Base-by-base conservation (phyloP, 23 tunicate species). In the Styela plicata region DNA sequence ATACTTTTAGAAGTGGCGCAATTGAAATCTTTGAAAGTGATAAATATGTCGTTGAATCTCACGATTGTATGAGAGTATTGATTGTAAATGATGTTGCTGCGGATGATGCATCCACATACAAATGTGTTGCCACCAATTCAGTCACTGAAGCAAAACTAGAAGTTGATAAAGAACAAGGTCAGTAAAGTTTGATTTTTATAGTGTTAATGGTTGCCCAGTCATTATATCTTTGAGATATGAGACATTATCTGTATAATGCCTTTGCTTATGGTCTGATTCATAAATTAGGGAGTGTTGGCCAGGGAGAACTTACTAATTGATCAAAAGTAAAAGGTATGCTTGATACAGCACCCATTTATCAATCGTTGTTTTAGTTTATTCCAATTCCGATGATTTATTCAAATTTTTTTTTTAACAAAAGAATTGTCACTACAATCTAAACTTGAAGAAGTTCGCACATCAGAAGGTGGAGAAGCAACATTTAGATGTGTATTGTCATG, bases 41-140 rank as follows among this genome's bases (percentile, higher is more conserved):
- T 13, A 90, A 90, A 34, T 90, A 84, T 69, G 89, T 37, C 63
- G 69, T 90, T 52, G 70, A 82, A 74, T 63, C 88, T 1, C 86
- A 90, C 1, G 96, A 83, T 23, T 52, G 24, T 18, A 44, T 52
- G 33, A 86, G 81, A 3, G 69, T 64, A 74, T 36, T 91, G 33
- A 63, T 83, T 24, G 75, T 91, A 24, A 86, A 83, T 23, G 82
- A 91, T 44, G 86, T 86, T 7, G 26, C 34, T n/a, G 79, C 86
- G 34, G 87, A 86, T 78, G 97, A 91, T 64, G 90, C 82, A 74
- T 87, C 82, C 0, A 78, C 81, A 10, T 91, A 80, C 69, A 83
- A 87, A n/a, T 91, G 97, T 71, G 87, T 69, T 30, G 76, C 85
- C 1, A 76, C 78, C 23, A 85, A 83, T 36, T 52, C 79, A 77